Base-by-base conservation (phyloP, 2,888 invertebrate genomes). In the Molanna angustata region DNA sequence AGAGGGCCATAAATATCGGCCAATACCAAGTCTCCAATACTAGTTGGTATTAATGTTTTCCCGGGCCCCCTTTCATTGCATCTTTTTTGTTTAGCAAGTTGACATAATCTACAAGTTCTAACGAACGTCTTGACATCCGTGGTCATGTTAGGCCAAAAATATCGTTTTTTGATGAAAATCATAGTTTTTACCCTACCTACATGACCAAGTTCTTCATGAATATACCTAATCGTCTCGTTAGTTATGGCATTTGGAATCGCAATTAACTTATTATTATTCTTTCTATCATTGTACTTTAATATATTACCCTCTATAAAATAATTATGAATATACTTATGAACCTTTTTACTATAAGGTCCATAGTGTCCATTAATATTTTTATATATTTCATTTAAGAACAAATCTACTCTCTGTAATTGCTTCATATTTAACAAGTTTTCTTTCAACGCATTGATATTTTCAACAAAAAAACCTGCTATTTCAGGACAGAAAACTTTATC, bases 1-100 rank as follows among this genome's bases (percentile, higher is more conserved):
- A 42, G 20, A 3, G 42, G 42, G 2, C 42, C 42, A 42, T 42
- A 42, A 6, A 42, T n/a, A 19, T 42, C 42, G 6, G 42, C 42
- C 21, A 42, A 18, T 20, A 42, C 42, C n/a, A 42, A 3, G 6
- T 42, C 21, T 19, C 42, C 42, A 17, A 42, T 19, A 42, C 11
- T 11, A 4, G 6, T 42, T 2, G 42, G 17, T 20, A 42, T 20
- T 6, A 42, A 7, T 11, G 42, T 13, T 14, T 21, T 42, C 19
- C 19, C 19, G n/a, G 21, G 21, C 6, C 42, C 42, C 9, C 17
- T 11, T 4, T 17, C 21, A 42, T 7, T 17, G 3, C 13, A 11
- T 4, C 20, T 20, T 7, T 18, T 21, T 7, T 42, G 42, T 20
- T 42, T 42, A 7, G 42, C 42, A 4, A 42, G 13, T 42, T 42